A percentile compares a stretch with the other conserved stretches of the same genome.
Evolutionary conservation across 2,888 invertebrate species (phyloP).

Genomic region (Pyrocoelia pectoralis): DNA sequence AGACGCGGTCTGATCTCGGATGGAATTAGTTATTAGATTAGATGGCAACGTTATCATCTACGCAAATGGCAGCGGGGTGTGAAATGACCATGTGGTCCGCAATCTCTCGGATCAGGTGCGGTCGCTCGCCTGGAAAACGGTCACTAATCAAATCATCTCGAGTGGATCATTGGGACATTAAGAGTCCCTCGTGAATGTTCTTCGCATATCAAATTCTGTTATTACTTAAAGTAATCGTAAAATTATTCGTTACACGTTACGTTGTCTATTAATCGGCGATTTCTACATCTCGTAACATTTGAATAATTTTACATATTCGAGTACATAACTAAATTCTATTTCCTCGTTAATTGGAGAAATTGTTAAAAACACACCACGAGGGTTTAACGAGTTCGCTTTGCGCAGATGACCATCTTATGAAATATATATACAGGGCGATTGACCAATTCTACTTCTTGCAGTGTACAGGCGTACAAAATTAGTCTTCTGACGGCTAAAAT

Average conservation of each 20-base stretch:
- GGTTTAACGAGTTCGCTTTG: no score
- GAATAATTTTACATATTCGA: no score
- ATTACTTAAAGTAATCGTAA: conserved; percentile 15
- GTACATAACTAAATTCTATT: no score
- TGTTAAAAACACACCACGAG: no score
- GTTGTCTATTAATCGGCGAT: neutral
- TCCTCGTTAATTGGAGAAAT: no score
- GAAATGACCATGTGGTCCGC: conserved; percentile 47
- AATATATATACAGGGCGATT: no score
- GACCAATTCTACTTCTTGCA: no score
- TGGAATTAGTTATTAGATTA: conserved; percentile 51
- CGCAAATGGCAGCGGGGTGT: conserved; percentile 46
- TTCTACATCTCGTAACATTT: neutral
- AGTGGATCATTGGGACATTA: conserved; percentile 44
- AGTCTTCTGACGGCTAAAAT: no score
- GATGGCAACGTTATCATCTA: conserved; percentile 47
- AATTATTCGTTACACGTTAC: conserved; percentile 3
- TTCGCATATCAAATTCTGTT: conserved; percentile 15
- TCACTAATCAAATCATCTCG: conserved; percentile 51
- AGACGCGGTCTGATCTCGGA: conserved; percentile 38
- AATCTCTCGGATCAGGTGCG: conserved; percentile 49
- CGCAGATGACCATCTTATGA: no score
- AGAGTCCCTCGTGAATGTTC: conserved; percentile 27
- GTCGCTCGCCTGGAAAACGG: conserved; percentile 48
- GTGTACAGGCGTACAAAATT: no score